Base-by-base conservation (phyloP, 53 echinoderm and acorn worm genomes). In the Henricia sp. region DNA sequence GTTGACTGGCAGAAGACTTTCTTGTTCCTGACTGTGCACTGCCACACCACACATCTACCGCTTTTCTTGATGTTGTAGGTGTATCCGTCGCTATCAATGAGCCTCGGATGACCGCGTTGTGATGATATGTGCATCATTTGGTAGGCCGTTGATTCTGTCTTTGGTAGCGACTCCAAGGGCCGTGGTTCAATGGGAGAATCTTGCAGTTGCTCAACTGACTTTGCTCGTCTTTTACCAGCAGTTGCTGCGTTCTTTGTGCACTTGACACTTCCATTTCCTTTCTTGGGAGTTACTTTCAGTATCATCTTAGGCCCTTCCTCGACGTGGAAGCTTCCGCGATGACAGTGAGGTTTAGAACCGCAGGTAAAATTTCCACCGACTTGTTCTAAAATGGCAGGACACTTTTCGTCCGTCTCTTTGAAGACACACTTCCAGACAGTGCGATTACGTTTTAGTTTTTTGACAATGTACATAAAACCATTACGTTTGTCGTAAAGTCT, bases 11-110 rank as follows among this genome's bases (percentile, higher is more conserved):
- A 80, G 46, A 20, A 35, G 19, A 64, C 34, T 29, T 62, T 80
- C 65, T 63, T 80, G 50, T 44, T 63, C 20, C 80, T 25, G 80
- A 80, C 52, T 28, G 58, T 80, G 80, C 80, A 80, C 65, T 80
- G 80, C 80, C 80, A 80, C 33, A 64, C 80, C 17, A 30, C n/a
- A 13, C 1, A 25, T 2, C 19, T 43, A 4, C 62, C 25, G 13
- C 65, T 20, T 48, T 64, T 33, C 20, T 80, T 80, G 48, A 80
- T 27, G 21, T 80, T 80, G 44, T 80, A 80, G 9, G 48, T 64
- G 64, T 41, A 80, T 16, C 80, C 80, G 40, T 65, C 34, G 33
- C 58, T 28, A 34, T 80, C 80, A 19, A 80, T 39, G 20, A 80
- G 80, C 34, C 80, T n/a, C 10, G 80, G 80, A 35, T 64, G 63